Evolutionary conservation across 2,797 vertebrate genomes (phyloP), one percentile per base, ranked within the genome.

Genomic region (Hoplostethus atlanticus): DNA sequence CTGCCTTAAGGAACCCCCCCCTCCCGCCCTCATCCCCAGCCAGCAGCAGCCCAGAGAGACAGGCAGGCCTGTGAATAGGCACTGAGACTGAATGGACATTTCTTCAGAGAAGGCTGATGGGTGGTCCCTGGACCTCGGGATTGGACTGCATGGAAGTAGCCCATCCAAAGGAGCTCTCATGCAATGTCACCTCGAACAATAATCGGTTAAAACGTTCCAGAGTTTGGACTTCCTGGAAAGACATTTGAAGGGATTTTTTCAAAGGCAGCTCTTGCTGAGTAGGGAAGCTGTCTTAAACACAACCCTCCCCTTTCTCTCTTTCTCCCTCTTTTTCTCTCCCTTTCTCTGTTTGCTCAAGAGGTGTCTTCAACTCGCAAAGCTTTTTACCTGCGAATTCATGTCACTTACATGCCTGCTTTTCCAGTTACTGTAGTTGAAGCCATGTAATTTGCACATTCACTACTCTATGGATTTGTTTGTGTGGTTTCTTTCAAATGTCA

Each of bases 141-240:
- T 75, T 81, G 87, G 83, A 81, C 87, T 75, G 76, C 80, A 79
- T 86, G 79, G 87, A 91, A 85, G 87, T 80, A 83, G 73, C 67
- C 50, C 28, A 79, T 84, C 84, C 84, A 92, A 91, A 92, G 81
- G 85, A 88, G 84, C 89, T 88, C 84, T 90, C 88, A 92, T 91
- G 88, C 91, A 85, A 90, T 93, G 92, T 94, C 93, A 93, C 86
- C 85, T 85, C 80, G 59, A 89, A 94, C 91, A 94, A 93, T 91
- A 88, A 93, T 89, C 71, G 31, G 75, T 69, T 79, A 89, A 92
- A 89, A 84, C 67, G 69, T 73, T 84, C 76, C 73, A 83, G 79
- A 86, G 79, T 85, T 81, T 70, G 84, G 87, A 87, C 86, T 91
- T 93, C 88, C 89, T 89, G 87, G 72, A 90, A 81, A 86, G 74